Percentiles rank a stretch among this genome's conserved stretches.
Conservation (phyloP, 2,888 invertebrate species). For the Agrenia bidenticulata region DNA sequence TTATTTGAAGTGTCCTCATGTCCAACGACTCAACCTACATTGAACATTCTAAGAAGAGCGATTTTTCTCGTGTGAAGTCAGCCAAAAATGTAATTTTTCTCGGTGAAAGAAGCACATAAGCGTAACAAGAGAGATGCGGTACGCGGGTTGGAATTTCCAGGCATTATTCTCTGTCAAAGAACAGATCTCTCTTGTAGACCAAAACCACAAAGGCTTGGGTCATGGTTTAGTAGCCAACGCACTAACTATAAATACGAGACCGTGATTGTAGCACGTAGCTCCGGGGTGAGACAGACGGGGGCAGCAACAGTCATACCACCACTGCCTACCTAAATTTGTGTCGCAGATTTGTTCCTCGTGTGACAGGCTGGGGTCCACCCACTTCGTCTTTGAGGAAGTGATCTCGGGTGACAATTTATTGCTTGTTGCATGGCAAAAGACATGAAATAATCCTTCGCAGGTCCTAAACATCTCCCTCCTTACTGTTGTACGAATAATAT, state of each 20-base stretch:
- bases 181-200: background rate
- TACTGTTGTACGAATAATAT: background rate
- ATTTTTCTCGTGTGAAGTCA: slow-evolving; percentile 15
- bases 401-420: slow-evolving; percentile 8
- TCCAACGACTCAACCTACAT: too few relatives aligned
- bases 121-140: background rate
- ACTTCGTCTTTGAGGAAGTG: background rate
- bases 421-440: background rate
- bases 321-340: too few relatives aligned
- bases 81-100: slow-evolving; percentile 15
- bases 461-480: background rate
- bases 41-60: background rate
- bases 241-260: too few relatives aligned
- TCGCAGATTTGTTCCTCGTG: background rate
- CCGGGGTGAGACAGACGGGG: too few relatives aligned
- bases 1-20: too few relatives aligned
- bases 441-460: background rate
- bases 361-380: slow-evolving; percentile 4
- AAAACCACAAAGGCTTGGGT: background rate
- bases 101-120: background rate
- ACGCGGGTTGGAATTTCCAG: background rate
- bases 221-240: too few relatives aligned
- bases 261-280: too few relatives aligned
- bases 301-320: too few relatives aligned
- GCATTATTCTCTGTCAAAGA: slow-evolving; percentile 7